Percentiles rank a stretch among this genome's conserved stretches.
Conservation (phyloP, 2,797 vertebrate genomes). For the Enteromius treurensis region DNA sequence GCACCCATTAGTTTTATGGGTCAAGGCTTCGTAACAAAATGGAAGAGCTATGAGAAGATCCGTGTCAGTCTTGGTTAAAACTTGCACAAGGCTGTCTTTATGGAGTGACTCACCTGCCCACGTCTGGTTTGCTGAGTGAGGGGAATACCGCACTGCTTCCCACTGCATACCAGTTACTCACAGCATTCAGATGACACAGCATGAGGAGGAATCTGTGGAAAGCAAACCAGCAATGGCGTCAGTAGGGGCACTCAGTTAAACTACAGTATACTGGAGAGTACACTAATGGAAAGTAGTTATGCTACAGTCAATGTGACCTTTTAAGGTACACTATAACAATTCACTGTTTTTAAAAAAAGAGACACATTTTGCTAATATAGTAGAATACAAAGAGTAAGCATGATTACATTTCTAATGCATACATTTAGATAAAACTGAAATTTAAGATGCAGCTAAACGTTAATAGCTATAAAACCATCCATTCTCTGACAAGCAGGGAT, state of each 20-base stretch:
- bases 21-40: constrained; percentile 26
- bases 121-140: constrained; percentile 14
- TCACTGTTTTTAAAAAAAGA: not conserved
- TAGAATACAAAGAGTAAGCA: not conserved
- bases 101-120: constrained; percentile 34
- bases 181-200: constrained; percentile 36
- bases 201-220: constrained; percentile 25
- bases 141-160: constrained; percentile 16
- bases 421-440: not conserved
- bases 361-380: not conserved
- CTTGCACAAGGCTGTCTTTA: constrained; percentile 32
- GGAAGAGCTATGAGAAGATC: constrained; percentile 25
- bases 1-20: constrained; percentile 23
- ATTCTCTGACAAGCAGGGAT: not conserved
- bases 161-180: constrained; percentile 26
- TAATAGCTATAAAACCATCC: not conserved
- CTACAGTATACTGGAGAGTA: not conserved
- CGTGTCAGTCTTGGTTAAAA: constrained; percentile 35
- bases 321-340: not conserved
- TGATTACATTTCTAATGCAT: not conserved
- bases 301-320: not conserved
- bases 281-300: not conserved
- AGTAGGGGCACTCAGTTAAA: not conserved
- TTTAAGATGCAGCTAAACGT: not conserved
- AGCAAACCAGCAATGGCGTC: not conserved